Conservation (phyloP, 2,888 invertebrate genomes). For the Sesia bembeciformis region DNA sequence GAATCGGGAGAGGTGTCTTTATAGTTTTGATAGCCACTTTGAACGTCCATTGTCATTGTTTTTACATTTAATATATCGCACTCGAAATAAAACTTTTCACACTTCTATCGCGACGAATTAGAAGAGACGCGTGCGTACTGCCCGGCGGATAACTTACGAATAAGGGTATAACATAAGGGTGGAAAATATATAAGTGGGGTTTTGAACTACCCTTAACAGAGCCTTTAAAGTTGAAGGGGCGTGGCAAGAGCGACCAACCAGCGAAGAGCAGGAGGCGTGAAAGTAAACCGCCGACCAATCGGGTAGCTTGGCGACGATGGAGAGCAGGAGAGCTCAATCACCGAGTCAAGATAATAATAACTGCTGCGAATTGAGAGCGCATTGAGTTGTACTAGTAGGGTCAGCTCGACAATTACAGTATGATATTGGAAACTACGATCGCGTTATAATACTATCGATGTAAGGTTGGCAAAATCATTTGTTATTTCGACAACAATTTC, state of each 20-base stretch:
- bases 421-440: slow-evolving; percentile 49
- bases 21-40: slow-evolving; percentile 66
- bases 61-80: slow-evolving; percentile 51
- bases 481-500: too few species aligned
- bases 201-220: slow-evolving; percentile 61
- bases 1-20: slow-evolving; percentile 64
- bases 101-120: slow-evolving; percentile 55
- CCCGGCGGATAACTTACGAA: slow-evolving; percentile 55
- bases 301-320: slow-evolving; percentile 31
- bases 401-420: slow-evolving; percentile 58
- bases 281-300: slow-evolving; percentile 48
- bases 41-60: slow-evolving; percentile 83
- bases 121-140: slow-evolving; percentile 59
- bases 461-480: slow-evolving; percentile 23
- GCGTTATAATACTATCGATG: slow-evolving; percentile 20
- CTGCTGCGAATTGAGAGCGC: slow-evolving; percentile 71
- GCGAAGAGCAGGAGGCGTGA: slow-evolving; percentile 49
- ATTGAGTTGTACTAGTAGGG: slow-evolving; percentile 69
- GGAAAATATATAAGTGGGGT: slow-evolving; percentile 72
- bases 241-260: slow-evolving; percentile 54
- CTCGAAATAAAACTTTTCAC: slow-evolving; percentile 58
- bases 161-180: slow-evolving; percentile 66
- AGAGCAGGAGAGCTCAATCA: slow-evolving; percentile 70
- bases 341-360: slow-evolving; percentile 73
- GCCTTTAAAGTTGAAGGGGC: slow-evolving; percentile 54